Conservation (phyloP, 2,888 invertebrate genomes). For the Slavum lentiscoides region DNA sequence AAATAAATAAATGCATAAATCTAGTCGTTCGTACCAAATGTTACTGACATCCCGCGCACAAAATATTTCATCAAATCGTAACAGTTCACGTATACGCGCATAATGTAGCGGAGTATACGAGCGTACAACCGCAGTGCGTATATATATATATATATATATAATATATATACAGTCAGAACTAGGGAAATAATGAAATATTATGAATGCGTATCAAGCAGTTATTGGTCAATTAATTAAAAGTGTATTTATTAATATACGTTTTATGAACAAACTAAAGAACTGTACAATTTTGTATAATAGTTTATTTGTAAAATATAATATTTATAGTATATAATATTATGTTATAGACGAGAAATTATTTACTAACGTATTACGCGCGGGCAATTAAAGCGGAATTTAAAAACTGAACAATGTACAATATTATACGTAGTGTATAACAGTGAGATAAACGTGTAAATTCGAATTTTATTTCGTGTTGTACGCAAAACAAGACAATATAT, state of each 20-base stretch:
- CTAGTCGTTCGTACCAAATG: constrained; percentile 27
- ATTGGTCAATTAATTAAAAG: neutral
- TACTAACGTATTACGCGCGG: too few relatives aligned
- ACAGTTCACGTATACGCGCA: neutral
- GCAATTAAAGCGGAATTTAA: too few relatives aligned
- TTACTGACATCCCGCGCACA: constrained; percentile 28
- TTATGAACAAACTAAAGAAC: too few relatives aligned
- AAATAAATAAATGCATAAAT: constrained; percentile 1
- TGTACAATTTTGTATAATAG: too few relatives aligned
- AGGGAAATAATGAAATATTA: neutral
- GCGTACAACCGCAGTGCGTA: constrained; percentile 26
- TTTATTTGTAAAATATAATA: too few relatives aligned
- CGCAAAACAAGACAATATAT: too few relatives aligned
- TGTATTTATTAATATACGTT: too few relatives aligned
- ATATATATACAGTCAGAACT: neutral
- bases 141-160: too few relatives aligned
- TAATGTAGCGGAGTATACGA: neutral
- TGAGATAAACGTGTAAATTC: neutral
- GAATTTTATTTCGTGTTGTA: neutral
- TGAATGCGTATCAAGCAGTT: neutral
- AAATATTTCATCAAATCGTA: constrained; percentile 21
- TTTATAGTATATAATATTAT: too few relatives aligned
- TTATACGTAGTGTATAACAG: neutral
- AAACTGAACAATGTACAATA: too few relatives aligned
- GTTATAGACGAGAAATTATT: too few relatives aligned